phyloP scores from a whole-genome alignment of 2,113 vertebrate species.

The Pelvicachromis taeniatus region DNA sequence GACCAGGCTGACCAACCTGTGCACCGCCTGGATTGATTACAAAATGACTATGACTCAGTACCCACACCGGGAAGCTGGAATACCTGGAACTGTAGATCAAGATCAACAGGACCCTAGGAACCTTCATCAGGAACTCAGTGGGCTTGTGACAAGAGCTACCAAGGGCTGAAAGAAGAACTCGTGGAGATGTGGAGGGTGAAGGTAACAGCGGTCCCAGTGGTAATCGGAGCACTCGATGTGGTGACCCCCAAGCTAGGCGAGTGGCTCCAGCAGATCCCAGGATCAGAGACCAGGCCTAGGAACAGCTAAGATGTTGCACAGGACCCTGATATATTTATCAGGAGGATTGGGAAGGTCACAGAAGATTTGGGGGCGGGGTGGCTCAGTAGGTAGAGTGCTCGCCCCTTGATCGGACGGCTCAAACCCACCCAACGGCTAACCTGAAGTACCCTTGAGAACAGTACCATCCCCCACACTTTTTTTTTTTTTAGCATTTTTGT shows the following conservation, averaged over 20 bases:
- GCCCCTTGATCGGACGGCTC: no score
- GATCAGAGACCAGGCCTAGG: neutral
- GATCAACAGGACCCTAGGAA: neutral
- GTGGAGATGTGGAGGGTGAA: neutral
- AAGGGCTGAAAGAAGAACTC: neutral
- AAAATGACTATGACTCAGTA: rapidly evolving
- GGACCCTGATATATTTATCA: neutral
- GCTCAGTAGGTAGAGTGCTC: no score
- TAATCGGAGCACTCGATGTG: neutral
- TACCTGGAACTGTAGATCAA: neutral
- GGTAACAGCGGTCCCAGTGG: neutral
- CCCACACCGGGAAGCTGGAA: rapidly evolving
- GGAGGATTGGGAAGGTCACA: no score
- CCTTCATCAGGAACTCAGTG: neutral
- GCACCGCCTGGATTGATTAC: neutral
- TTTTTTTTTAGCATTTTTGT: no score
- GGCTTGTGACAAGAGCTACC: no score
- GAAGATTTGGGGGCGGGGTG: no score
- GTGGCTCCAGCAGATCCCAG: neutral
- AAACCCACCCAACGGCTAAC: no score
- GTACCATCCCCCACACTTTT: no score
- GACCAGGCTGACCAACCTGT: neutral
- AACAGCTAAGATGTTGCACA: neutral
- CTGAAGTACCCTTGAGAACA: no score
- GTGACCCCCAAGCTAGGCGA: neutral